Conservation (phyloP, 2,797 vertebrate species). For the Ceryle rudis region DNA sequence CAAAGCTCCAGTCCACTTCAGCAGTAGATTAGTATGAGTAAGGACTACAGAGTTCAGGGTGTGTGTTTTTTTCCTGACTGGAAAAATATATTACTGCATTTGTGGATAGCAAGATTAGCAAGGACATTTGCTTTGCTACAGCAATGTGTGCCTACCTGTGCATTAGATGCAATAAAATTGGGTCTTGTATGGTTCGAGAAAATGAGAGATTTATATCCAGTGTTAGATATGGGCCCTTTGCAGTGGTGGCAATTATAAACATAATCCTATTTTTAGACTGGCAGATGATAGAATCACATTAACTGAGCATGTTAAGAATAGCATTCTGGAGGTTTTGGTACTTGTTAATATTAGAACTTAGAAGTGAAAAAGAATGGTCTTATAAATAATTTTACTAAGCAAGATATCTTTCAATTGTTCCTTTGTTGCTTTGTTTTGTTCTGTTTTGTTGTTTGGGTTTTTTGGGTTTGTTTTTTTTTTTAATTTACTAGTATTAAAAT, state of each 20-base stretch:
- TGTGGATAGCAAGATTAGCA: constrained; percentile 1
- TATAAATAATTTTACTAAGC: neutral
- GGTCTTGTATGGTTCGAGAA: neutral
- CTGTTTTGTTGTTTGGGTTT: neutral
- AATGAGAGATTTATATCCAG: neutral
- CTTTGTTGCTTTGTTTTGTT: neutral
- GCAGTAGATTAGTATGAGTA: constrained; percentile 16
- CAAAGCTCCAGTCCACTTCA: constrained; percentile 52
- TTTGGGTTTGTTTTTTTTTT: neutral
- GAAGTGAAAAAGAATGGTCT: neutral
- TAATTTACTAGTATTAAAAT: neutral
- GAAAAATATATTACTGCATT: constrained; percentile 49
- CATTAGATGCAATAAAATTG: neutral
- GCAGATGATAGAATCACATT: neutral
- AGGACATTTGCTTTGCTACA: constrained; percentile 10
- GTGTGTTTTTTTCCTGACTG: neutral
- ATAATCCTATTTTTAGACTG: neutral
- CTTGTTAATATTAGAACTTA: neutral
- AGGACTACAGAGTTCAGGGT: neutral
- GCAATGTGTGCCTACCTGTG: neutral
- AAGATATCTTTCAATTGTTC: neutral
- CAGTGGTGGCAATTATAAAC: neutral
- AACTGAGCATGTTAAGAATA: neutral
- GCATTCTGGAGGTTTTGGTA: neutral
- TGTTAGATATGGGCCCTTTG: neutral